phyloP scores from a whole-genome alignment of 2,113 vertebrate species.

The Bambusicola thoracicus region DNA sequence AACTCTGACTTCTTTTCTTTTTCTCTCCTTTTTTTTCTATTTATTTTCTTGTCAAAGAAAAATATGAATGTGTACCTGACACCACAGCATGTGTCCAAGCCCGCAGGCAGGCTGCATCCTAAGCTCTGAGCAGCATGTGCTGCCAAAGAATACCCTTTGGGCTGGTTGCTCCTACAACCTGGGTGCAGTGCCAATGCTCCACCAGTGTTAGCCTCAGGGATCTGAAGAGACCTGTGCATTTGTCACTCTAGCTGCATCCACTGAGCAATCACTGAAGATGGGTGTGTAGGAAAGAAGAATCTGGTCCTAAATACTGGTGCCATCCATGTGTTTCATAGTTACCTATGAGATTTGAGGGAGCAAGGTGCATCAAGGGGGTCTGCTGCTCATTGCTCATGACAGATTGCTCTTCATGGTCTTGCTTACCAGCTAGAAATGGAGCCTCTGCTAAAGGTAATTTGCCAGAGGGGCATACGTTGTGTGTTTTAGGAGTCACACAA shows the following conservation, averaged over 20 bases:
- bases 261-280: neutral
- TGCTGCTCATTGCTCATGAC: neutral
- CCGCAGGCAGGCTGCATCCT: neutral
- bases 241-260: neutral
- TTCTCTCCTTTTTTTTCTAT: neutral
- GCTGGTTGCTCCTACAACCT: neutral
- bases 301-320: neutral
- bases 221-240: neutral
- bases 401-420: neutral
- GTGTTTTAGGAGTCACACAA: neutral
- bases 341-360: neutral
- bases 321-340: rapidly evolving
- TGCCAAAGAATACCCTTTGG: neutral
- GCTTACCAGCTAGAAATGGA: neutral
- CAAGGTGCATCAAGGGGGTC: neutral
- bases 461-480: neutral
- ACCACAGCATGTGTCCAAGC: neutral
- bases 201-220: neutral
- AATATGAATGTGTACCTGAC: rapidly evolving
- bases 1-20: neutral
- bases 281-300: neutral
- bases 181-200: neutral
- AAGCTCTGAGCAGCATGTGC: neutral
- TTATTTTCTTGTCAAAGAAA: neutral
- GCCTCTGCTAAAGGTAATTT: neutral